These are phyloP conservation scores for Rhinolophus ferrumequinum DNA, from an alignment of 2,113 vertebrate species.

Conservation along the genomic window DNA sequence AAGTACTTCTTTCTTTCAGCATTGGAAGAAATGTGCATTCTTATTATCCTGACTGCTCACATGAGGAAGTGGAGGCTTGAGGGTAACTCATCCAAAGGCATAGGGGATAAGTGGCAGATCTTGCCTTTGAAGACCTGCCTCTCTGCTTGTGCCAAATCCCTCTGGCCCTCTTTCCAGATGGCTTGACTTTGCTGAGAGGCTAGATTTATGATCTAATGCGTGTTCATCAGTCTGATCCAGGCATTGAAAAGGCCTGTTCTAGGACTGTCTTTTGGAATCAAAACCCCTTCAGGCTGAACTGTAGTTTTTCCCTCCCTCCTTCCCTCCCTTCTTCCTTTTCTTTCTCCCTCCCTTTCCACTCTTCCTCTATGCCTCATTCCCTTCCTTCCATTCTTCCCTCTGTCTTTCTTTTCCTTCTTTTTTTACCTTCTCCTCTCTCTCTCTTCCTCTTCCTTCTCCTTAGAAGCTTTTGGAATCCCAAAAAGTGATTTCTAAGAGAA, in stretches of 20 bases:
- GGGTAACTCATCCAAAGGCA: not conserved
- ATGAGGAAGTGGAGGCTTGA: not conserved
- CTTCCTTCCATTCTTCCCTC: not conserved
- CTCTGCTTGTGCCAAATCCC: not conserved
- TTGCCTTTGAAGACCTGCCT: not conserved
- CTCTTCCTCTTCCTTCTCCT: not conserved
- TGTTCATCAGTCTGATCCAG: not conserved
- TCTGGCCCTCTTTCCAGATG: not conserved
- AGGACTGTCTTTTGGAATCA: not conserved
- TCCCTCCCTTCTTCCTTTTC: too few species aligned
- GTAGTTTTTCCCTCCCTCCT: not conserved
- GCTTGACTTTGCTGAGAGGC: not conserved
- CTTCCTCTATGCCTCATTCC: not conserved
- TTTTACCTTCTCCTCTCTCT: not conserved
- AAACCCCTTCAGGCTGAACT: not conserved
- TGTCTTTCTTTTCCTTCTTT: too few species aligned
- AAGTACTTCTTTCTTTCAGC: not conserved
- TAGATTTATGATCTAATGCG: not conserved
- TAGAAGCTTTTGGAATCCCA: not conserved
- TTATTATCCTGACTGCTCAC: not conserved
- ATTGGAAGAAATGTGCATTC: not conserved
- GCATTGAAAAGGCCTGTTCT: not conserved
- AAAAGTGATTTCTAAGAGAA: not conserved
- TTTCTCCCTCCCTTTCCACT: rapidly evolving
- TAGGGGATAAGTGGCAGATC: not conserved